Base-by-base conservation (phyloP, 2,113 vertebrate genomes). In the Gymnocephalus cernua region DNA sequence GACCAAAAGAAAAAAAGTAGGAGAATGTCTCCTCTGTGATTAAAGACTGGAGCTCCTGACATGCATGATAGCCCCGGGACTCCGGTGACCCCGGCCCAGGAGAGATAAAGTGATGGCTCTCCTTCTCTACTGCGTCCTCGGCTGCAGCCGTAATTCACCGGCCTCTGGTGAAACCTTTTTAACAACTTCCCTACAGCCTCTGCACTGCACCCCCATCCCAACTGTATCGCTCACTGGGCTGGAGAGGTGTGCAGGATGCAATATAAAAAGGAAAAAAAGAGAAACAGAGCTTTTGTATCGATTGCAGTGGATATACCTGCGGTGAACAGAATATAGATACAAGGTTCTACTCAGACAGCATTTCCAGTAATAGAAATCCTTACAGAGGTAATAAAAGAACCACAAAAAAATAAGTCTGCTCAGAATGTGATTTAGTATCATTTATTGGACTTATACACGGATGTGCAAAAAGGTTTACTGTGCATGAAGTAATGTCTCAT, bases 31-130 rank as follows among this genome's bases (percentile, higher is more conserved):
- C 57, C 59, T 71, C 57, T 79, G 83, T 93, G 88, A 93, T 89
- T 86, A 88, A 91, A 91, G 82, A 51, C 74, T 35, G 66, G 50
- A 74, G 81, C 77, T 45, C 58, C 77, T 88, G 85, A 89, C 88
- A 85, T 85, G 85, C 85, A 73, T 54, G 74, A 88, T 85, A 89
- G 80, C 86, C 83, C 67, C 0, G 21, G 67, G 84, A 89, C 84
- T 85, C 66, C 65, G 21, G 66, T 79, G 83, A 91, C 88, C 88
- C 25, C 7, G 19, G 47, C 38, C 56, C 47, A 10, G 67, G 74
- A 84, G 73, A 85, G 88, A 78, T 75, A 82, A 88, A 88, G 62
- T 71, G 79, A 88, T 21, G 78, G 79, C 74, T 70, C 71, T 51
- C 74, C 66, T 58, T 45, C 57, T 23, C 53, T 21, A 58, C 57